A percentile compares a stretch with the other conserved stretches of the same genome.
These are phyloP conservation scores for Thaumetopoea pityocampa DNA, from an alignment of 1,140 invertebrate genomes.

Conservation along the genomic window DNA sequence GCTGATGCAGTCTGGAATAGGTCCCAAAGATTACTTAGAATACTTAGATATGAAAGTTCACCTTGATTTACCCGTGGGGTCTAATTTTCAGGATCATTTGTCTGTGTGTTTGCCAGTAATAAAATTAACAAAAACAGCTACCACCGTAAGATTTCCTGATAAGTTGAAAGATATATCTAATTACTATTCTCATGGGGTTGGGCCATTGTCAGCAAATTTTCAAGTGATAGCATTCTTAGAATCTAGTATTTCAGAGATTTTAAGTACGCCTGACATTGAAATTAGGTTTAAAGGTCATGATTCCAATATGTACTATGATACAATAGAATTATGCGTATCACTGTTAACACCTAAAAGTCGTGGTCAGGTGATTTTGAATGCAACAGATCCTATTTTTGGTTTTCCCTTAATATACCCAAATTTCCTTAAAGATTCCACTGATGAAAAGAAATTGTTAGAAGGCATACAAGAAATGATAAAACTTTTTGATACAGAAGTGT, in stretches of 20 bases:
- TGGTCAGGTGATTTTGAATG: constrained; percentile 81
- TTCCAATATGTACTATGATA: constrained; percentile 78
- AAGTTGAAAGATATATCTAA: constrained; percentile 74
- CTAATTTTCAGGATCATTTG: constrained; percentile 83
- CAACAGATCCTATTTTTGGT: constrained; percentile 82
- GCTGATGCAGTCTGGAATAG: constrained; percentile 71
- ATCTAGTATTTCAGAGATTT: constrained; percentile 76
- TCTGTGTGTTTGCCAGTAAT: constrained; percentile 76
- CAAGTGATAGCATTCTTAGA: constrained; percentile 80
- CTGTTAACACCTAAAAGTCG: constrained; percentile 83
- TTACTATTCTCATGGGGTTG: constrained; percentile 72
- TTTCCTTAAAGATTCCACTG: constrained; percentile 85
- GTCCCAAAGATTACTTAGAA: constrained; percentile 68
- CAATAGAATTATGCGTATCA: constrained; percentile 79
- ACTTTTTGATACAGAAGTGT: constrained; percentile 74
- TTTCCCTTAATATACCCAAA: constrained; percentile 87
- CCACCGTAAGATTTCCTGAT: constrained; percentile 68
- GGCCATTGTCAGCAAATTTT: constrained; percentile 77
- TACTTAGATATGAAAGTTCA: constrained; percentile 73
- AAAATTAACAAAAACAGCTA: constrained; percentile 73
- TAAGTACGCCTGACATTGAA: constrained; percentile 77
- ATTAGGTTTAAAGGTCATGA: constrained; percentile 76
- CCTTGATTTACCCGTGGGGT: constrained; percentile 82
- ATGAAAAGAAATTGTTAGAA: constrained; percentile 83
- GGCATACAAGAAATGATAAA: constrained; percentile 77